Conservation (phyloP, 1,140 invertebrate species). For the Platorchestia sp. region DNA sequence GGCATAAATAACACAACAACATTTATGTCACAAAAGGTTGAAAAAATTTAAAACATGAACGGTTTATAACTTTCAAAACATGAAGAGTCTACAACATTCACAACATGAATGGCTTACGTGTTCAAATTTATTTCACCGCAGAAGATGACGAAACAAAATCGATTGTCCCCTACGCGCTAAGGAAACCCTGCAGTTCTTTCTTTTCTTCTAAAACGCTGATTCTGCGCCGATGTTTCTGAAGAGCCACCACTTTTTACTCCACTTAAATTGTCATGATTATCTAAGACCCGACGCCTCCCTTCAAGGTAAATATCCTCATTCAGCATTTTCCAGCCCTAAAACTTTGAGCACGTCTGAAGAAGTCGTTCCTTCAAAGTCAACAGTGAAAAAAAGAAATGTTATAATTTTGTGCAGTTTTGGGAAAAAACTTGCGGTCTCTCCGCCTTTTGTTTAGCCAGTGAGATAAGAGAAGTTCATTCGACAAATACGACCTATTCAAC, state of each 20-base stretch:
- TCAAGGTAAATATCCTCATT: conserved; percentile 24
- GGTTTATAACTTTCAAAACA: no score
- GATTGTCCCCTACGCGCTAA: neutral
- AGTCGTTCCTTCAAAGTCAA: neutral
- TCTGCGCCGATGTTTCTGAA: neutral
- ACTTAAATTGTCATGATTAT: neutral
- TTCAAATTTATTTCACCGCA: neutral
- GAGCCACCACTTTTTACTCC: neutral
- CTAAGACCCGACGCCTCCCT: neutral
- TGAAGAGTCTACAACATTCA: no score
- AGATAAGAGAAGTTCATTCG: conserved; percentile 50
- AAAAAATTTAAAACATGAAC: no score
- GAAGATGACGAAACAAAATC: neutral
- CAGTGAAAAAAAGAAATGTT: neutral
- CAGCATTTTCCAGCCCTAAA: conserved; percentile 13
- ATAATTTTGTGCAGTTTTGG: neutral
- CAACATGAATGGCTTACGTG: no score
- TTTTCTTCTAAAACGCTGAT: neutral
- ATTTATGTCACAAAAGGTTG: no score
- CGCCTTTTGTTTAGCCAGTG: conserved; percentile 35
- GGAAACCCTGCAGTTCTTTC: neutral
- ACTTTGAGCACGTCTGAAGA: neutral
- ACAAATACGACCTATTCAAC: conserved; percentile 52
- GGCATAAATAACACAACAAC: no score
- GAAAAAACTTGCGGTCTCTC: neutral